Base-by-base conservation (phyloP, 2,888 invertebrate species). In the Icerya purchasi region DNA sequence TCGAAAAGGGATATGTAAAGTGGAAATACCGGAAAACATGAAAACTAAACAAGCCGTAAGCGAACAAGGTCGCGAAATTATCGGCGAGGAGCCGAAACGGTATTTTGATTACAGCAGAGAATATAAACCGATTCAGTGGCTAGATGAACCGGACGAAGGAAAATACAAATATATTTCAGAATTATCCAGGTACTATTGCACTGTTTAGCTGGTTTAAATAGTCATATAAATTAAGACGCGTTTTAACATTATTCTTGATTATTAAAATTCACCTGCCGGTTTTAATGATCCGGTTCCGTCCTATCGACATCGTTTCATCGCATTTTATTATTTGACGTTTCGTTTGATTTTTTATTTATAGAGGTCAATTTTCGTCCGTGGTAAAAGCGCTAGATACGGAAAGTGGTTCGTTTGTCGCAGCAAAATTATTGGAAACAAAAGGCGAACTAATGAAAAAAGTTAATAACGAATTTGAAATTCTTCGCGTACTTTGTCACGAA, bases 81-180 rank as follows among this genome's bases (percentile, higher is more conserved):
- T 76, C 21, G 67, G 79, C 1, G 79, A 81, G 49, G 80, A 81
- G 55, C 80, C 80, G 54, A 74, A 74, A 57, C 78, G 81, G 0
- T 77, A 77, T 63, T 73, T 86, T 19, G 81, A 89, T 69, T 91
- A 91, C 69, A 73, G 76, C 1, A 76, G 79, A 8, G 91, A 92
- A 71, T 77, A 79, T 0, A 78, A 78, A 56, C 86, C 87, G 0
- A 73, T 85, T 20, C 81, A 82, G 65, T 85, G 89, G 84, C 76
- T 76, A 19, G 76, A 79, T 20, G 78, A 82, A 54, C 73, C 76
- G 14, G 79, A 79, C 60, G 80, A 81, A 53, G 84, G 84, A 56
- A 80, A 84, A 63, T 91, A 87, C 71, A 84, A 82, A 66, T 87
- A 89, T 68, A 83, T 90, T 58, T 87, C 89, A 0, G 91, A 91